A percentile compares a stretch with the other conserved stretches of the same genome.
phyloP scores from a whole-genome alignment of 2,888 invertebrate genomes.

The Gymnocheta viridis region DNA sequence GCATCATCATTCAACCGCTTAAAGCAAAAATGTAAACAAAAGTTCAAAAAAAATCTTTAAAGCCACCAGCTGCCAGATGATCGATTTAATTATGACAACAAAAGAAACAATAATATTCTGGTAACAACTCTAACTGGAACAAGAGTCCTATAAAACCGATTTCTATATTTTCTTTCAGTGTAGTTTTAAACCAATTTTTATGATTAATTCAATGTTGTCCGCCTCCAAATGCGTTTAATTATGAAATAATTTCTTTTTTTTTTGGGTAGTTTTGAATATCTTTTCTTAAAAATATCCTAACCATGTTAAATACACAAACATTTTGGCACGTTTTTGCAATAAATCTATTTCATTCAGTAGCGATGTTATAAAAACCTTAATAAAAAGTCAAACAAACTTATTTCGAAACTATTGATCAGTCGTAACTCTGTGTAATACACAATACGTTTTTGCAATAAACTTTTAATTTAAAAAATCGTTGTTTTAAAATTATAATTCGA shows the following conservation, averaged over 20 bases:
- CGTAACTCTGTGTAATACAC: neutral
- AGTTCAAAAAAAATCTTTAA: too few species aligned
- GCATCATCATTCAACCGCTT: too few species aligned
- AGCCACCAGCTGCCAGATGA: too few species aligned
- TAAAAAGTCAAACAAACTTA: neutral
- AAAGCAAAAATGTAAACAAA: too few species aligned
- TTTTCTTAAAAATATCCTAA: neutral
- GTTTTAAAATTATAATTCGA: too few species aligned
- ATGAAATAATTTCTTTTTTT: conserved; percentile 57
- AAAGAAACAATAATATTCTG: too few species aligned
- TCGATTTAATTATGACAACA: too few species aligned
- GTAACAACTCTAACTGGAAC: too few species aligned
- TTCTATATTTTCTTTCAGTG: too few species aligned
- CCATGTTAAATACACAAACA: neutral
- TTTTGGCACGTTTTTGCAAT: conserved; percentile 55
- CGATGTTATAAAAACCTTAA: neutral
- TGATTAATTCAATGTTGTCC: neutral
- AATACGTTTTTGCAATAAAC: too few species aligned
- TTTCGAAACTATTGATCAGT: conserved; percentile 9
- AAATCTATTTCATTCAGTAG: conserved; percentile 35
- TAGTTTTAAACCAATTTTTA: neutral
- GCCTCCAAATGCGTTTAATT: conserved; percentile 33
- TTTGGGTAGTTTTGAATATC: neutral
- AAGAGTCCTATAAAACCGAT: too few species aligned
- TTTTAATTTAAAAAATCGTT: too few species aligned